Percentiles rank a stretch among this genome's conserved stretches.
Conservation (phyloP, 2,113 vertebrate species). For the Steatornis caripensis region DNA sequence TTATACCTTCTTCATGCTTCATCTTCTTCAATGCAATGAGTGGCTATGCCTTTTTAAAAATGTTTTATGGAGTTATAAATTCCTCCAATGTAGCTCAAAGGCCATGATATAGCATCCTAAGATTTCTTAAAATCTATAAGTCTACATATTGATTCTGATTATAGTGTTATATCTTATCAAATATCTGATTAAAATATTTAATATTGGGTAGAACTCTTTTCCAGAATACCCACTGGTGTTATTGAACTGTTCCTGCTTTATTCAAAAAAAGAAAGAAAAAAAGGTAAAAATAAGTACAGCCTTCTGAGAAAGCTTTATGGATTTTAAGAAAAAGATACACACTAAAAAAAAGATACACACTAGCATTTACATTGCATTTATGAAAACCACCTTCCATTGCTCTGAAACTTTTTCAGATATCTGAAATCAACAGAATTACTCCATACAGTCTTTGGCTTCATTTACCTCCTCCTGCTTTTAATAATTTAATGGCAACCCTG, state of each 20-base stretch:
- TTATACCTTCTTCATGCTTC: background rate
- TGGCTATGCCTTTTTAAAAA: background rate
- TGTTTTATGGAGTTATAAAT: background rate
- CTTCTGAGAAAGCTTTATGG: background rate
- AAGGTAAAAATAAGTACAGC: background rate
- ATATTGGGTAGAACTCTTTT: background rate
- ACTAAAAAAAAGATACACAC: background rate
- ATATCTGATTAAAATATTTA: background rate
- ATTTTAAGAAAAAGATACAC: background rate
- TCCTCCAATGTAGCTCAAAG: background rate
- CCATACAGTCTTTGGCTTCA: background rate
- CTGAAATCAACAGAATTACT: background rate
- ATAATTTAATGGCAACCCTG: background rate
- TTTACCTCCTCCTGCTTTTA: background rate
- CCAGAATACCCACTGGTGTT: background rate
- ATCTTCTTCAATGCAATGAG: background rate
- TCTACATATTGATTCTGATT: background rate
- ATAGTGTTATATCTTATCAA: background rate
- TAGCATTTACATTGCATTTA: background rate
- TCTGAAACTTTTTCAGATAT: background rate
- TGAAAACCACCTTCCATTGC: background rate
- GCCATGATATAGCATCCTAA: background rate
- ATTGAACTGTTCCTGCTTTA: background rate
- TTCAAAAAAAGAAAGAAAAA: background rate
- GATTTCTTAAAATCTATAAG: background rate